Percentiles rank a stretch among this genome's conserved stretches.
These are phyloP conservation scores for Pterostichus niger DNA, from an alignment of 2,888 invertebrate species.

Conservation along the genomic window DNA sequence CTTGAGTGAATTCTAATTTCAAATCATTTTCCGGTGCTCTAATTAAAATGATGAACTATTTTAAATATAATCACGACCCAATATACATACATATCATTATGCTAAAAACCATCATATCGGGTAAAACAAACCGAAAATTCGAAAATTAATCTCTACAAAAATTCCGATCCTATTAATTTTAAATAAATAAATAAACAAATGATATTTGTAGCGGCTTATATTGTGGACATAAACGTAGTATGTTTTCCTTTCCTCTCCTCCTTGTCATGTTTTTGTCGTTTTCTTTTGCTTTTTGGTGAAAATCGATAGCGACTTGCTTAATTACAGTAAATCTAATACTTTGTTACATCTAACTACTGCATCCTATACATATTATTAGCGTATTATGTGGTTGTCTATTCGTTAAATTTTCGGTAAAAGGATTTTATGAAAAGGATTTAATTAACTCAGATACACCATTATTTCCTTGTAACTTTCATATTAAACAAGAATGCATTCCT, in stretches of 20 bases:
- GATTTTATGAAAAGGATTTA: background rate
- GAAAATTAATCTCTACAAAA: too few relatives aligned
- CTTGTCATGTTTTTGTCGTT: conserved; percentile 31
- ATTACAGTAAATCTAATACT: conserved; percentile 25
- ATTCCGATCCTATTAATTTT: too few relatives aligned
- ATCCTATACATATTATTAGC: conserved; percentile 3
- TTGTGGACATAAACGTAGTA: conserved; percentile 16
- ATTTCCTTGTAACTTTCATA: too few relatives aligned
- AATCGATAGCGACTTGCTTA: conserved; percentile 29
- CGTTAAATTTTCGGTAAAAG: background rate
- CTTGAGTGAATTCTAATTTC: conserved; percentile 18
- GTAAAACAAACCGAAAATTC: too few relatives aligned
- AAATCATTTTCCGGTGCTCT: background rate
- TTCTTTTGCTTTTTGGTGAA: conserved; percentile 27
- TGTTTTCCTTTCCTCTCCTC: conserved; percentile 1
- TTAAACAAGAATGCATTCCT: too few relatives aligned
- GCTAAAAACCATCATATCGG: too few relatives aligned
- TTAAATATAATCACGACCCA: background rate
- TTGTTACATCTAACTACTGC: conserved; percentile 34
- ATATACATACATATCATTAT: too few relatives aligned
- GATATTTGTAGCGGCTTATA: conserved; percentile 7
- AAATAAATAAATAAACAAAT: background rate
- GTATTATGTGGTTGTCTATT: conserved; percentile 3
- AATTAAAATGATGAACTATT: background rate
- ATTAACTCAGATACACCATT: too few relatives aligned